A percentile compares a stretch with the other conserved stretches of the same genome.
These are phyloP conservation scores for Temnothorax longispinosus DNA, from an alignment of 1,140 invertebrate genomes.

Conservation along the genomic window DNA sequence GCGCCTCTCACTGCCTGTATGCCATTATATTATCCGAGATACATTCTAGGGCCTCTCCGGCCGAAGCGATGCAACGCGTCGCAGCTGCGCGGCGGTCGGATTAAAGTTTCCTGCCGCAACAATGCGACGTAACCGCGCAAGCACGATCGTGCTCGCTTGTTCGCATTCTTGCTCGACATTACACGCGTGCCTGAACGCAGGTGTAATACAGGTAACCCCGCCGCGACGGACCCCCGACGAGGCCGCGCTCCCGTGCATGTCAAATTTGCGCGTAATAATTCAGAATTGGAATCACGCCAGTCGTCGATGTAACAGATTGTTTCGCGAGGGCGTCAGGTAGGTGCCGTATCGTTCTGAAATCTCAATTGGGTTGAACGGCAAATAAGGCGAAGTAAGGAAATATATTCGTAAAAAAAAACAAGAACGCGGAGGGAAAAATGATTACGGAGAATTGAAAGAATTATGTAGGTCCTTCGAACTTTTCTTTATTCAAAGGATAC, in stretches of 20 bases:
- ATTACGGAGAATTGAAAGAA: background rate
- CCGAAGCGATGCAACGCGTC: background rate
- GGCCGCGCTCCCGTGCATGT: background rate
- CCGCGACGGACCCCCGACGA: background rate
- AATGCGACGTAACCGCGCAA: constrained; percentile 28
- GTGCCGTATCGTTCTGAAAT: background rate
- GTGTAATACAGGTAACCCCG: constrained; percentile 23
- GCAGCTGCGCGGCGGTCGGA: constrained; percentile 14
- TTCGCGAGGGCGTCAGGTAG: background rate
- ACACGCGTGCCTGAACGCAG: constrained; percentile 42
- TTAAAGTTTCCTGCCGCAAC: constrained; percentile 53
- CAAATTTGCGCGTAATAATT: constrained; percentile 25
- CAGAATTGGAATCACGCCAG: background rate
- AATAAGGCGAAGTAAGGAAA: background rate
- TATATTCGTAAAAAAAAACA: background rate
- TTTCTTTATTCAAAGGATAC: background rate
- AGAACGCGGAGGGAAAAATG: background rate
- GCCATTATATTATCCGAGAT: constrained; percentile 53
- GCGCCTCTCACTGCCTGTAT: background rate
- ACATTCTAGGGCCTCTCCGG: background rate
- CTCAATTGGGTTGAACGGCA: background rate
- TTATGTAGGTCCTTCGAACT: background rate
- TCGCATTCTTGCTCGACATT: constrained; percentile 50
- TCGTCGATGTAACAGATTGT: background rate
- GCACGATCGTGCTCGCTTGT: constrained; percentile 21